Base-by-base conservation (phyloP, 2,888 invertebrate genomes). In the Carcina quercana region DNA sequence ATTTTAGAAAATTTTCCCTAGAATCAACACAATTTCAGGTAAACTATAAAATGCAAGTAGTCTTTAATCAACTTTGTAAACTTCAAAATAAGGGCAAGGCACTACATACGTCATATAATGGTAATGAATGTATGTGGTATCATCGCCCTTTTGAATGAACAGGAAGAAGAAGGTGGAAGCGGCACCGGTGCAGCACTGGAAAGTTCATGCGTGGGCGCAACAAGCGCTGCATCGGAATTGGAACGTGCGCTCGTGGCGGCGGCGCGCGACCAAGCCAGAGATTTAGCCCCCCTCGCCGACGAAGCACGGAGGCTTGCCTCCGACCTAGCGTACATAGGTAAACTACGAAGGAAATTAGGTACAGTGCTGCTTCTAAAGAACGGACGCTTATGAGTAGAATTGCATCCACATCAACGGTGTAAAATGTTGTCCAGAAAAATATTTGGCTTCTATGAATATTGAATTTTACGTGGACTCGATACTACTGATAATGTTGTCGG, bases 221-320 rank as follows among this genome's bases (percentile, higher is more conserved):
- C 92, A 38, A 89, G 91, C 55, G 94, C 96, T 24, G 95, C 95
- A 6, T 89, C 91, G 28, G 96, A 97, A 63, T 86, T 97, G 45
- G 90, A 90, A 53, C 88, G 91, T 43, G 91, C 92, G 28, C 88
- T 93, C 26, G 91, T 93, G 57, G 87, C 89, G 38, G 92, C 84
- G 28, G 83, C 83, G 40, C 63, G 82, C 20, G 75, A 82, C 48
- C 83, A 83, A 48, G 83, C 83, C 26, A 59, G 75, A 14, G 83
- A 83, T 51, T 60, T 83, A 26, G 72, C 79, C 7, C 70, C 79
- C 13, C 69, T 83, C 32, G 80, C 82, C 11, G 76, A 74, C 39
- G 78, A 79, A 48, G 83, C 82, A 35, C 65, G 82, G 47, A 65
- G 72, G 39, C 71, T 82, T 37, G 76, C 83, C 38, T 46, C 78